Evolutionary conservation across 2,888 invertebrate species (phyloP).

Genomic region (Caenorhabditis angaria): DNA sequence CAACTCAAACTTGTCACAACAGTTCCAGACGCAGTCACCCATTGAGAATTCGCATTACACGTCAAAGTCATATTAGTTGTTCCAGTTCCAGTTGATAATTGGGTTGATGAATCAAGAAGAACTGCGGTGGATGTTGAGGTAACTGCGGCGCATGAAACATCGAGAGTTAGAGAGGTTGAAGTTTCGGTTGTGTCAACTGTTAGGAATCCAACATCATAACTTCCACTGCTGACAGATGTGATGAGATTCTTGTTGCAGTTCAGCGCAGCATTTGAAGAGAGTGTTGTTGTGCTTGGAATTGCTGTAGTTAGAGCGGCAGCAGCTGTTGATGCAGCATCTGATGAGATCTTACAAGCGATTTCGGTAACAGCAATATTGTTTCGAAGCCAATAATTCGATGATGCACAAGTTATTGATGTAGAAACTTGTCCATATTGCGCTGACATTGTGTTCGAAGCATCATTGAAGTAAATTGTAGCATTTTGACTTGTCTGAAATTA

Average conservation of each 20-base stretch:
- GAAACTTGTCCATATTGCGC: slow-evolving; percentile 35
- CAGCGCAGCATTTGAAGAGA: slow-evolving; percentile 11
- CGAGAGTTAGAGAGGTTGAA: slow-evolving; percentile 17
- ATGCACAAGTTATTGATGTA: slow-evolving; percentile 36
- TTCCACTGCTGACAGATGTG: slow-evolving; percentile 18
- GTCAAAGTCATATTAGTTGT: slow-evolving; percentile 42
- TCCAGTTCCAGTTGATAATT: slow-evolving; percentile 30
- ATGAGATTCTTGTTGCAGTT: slow-evolving; percentile 28
- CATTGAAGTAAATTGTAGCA: slow-evolving; percentile 39
- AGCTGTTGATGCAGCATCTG: slow-evolving; percentile 23
- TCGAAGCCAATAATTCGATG: slow-evolving; percentile 31
- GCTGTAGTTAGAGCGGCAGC: slow-evolving; percentile 34
- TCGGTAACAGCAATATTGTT: slow-evolving; percentile 24
- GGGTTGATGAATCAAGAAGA: slow-evolving; percentile 25
- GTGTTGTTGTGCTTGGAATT: slow-evolving; percentile 13
- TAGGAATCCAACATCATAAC: slow-evolving; percentile 40
- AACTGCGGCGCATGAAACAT: slow-evolving; percentile 32
- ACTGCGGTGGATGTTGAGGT: slow-evolving; percentile 20
- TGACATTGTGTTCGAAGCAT: slow-evolving; percentile 20
- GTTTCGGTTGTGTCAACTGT: slow-evolving; percentile 37
- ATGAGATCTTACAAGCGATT: slow-evolving; percentile 43
- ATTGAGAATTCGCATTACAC: slow-evolving; percentile 43
- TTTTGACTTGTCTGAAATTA: slow-evolving; percentile 36
- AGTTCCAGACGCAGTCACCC: slow-evolving; percentile 38
- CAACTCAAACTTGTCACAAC: slow-evolving; percentile 35